Conservation (phyloP, 2,797 vertebrate genomes). For the Okamejei kenojei region DNA sequence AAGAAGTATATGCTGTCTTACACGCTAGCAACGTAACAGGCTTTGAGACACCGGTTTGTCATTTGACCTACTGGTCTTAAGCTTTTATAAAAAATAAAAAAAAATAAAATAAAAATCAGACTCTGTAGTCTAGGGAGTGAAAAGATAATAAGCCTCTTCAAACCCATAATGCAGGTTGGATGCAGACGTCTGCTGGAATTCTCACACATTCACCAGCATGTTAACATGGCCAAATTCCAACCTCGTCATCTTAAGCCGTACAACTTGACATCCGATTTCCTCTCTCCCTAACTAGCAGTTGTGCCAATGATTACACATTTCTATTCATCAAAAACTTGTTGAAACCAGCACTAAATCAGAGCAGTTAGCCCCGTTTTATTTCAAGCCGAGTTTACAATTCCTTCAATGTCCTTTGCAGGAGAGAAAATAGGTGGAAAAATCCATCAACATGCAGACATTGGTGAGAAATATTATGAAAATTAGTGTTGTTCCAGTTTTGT, state of each 20-base stretch:
- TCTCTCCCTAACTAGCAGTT: constrained; percentile 31
- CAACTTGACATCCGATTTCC: constrained; percentile 36
- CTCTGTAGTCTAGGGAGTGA: constrained; percentile 53
- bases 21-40: not conserved
- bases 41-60: constrained; percentile 48
- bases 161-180: constrained; percentile 58
- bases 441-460: not conserved
- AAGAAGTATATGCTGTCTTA: not conserved
- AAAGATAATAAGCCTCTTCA: constrained; percentile 64
- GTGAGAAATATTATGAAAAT: not conserved
- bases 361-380: not conserved
- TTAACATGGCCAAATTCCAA: constrained; percentile 54
- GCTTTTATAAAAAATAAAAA: constrained; percentile 52
- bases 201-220: constrained; percentile 54
- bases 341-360: constrained; percentile 31
- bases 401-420: not conserved
- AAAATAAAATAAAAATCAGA: constrained; percentile 44
- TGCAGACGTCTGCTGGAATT: constrained; percentile 58
- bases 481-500: not conserved
- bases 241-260: constrained; percentile 43
- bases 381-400: not conserved
- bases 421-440: too few relatives aligned
- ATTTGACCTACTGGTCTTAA: constrained; percentile 58
- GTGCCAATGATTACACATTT: constrained; percentile 33
- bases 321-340: constrained; percentile 35